Evolutionary conservation across 92 coral and sea anemone genomes (phyloP).

Genomic region (Parazoanthus atlanticus): DNA sequence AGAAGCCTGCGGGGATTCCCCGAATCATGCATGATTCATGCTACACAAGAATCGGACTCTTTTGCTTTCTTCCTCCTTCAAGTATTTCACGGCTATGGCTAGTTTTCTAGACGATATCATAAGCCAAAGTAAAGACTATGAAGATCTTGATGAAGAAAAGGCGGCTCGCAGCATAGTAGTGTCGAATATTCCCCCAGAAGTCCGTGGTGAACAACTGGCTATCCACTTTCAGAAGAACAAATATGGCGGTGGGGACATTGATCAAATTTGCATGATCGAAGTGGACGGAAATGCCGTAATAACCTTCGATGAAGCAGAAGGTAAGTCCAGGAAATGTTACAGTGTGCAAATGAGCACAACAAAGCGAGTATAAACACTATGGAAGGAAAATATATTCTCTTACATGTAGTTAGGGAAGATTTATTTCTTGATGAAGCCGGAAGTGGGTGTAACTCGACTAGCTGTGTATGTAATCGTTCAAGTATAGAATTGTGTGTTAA

Average conservation of each 20-base stretch:
- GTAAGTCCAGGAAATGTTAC: neutral
- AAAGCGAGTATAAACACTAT: neutral
- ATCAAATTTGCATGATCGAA: constrained; percentile 20
- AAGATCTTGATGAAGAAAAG: constrained; percentile 40
- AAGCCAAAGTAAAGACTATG: neutral
- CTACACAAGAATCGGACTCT: too few relatives aligned
- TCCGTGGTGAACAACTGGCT: constrained; percentile 39
- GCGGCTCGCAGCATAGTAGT: constrained; percentile 63
- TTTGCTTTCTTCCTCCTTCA: neutral
- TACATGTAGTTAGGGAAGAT: neutral
- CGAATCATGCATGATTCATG: constrained; percentile 3
- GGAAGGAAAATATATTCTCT: too few relatives aligned
- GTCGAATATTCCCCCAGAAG: constrained; percentile 50
- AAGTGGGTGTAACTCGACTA: neutral
- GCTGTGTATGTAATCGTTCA: neutral
- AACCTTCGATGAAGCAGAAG: constrained; percentile 11
- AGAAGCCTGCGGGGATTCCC: constrained; percentile 48
- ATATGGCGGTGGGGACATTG: constrained; percentile 89
- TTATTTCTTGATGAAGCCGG: neutral
- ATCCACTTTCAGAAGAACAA: constrained; percentile 73
- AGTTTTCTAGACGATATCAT: neutral
- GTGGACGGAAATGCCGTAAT: constrained; percentile 19
- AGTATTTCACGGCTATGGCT: neutral
- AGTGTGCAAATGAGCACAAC: neutral
- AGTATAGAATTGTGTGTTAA: neutral